Evolutionary conservation across 2,113 vertebrate genomes (phyloP).

Genomic region (Centropus unirufus): DNA sequence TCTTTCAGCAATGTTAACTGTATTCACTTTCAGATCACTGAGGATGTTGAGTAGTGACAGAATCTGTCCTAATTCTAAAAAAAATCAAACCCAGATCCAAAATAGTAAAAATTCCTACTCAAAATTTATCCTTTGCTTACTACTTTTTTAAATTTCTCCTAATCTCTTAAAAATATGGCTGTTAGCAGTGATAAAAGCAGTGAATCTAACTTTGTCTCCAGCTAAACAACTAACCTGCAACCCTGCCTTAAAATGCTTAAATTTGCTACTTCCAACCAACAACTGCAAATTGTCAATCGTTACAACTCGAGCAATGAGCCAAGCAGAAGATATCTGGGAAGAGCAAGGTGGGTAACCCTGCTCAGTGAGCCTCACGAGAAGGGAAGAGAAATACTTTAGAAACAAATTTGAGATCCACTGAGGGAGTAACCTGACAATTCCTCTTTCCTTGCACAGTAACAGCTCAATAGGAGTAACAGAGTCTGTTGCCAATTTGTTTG

Average conservation of each 20-base stretch:
- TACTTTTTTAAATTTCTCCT: not conserved
- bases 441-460: not conserved
- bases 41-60: not conserved
- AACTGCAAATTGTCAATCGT: no score
- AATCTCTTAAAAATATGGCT: not conserved
- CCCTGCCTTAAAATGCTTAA: not conserved
- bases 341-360: not conserved
- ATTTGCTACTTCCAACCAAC: not conserved
- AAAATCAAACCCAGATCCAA: not conserved
- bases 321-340: not conserved
- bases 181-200: not conserved
- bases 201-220: not conserved
- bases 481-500: not conserved
- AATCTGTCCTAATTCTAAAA: not conserved
- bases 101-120: not conserved
- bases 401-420: not conserved
- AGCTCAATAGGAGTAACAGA: not conserved
- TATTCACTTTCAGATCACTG: not conserved
- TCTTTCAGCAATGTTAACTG: not conserved
- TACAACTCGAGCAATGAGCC: not conserved
- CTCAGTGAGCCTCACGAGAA: not conserved
- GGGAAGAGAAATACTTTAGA: not conserved
- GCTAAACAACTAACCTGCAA: not conserved
- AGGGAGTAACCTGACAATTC: not conserved
- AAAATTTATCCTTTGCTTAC: not conserved